Evolutionary conservation across 1,140 invertebrate species (phyloP).

Genomic region (Drosophila insularis): DNA sequence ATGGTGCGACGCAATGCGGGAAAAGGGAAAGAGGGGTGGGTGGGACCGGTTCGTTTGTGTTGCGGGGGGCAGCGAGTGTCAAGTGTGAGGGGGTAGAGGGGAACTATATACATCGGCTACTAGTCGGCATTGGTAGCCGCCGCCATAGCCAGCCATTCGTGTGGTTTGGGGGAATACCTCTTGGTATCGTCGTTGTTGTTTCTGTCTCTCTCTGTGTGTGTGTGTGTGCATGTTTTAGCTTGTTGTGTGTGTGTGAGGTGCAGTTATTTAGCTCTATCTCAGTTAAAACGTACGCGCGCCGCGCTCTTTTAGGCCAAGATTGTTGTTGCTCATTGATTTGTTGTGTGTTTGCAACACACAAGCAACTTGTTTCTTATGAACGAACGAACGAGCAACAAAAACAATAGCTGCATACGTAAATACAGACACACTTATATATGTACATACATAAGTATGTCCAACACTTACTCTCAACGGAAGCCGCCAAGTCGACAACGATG

Average conservation of each 20-base stretch:
- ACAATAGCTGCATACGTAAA: conserved; percentile 12
- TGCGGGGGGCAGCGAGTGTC: not conserved
- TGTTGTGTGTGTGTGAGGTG: conserved; percentile 52
- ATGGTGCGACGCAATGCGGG: not conserved
- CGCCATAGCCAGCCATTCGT: conserved; percentile 32
- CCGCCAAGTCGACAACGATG: conserved; percentile 67
- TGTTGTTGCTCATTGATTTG: conserved; percentile 54
- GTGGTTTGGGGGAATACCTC: conserved; percentile 77
- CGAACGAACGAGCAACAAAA: conserved; percentile 31
- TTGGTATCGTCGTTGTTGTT: conserved; percentile 42
- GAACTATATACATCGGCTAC: not conserved
- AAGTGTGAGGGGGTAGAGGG: conserved; percentile 27
- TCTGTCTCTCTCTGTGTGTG: conserved; percentile 25
- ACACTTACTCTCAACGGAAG: conserved; percentile 61
- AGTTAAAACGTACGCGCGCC: conserved; percentile 23
- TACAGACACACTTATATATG: not conserved
- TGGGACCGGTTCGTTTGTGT: not conserved
- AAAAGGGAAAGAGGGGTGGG: not conserved
- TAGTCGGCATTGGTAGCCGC: conserved; percentile 23
- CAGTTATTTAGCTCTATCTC: conserved; percentile 73
- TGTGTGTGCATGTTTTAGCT: conserved; percentile 22
- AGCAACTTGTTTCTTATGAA: conserved; percentile 62
- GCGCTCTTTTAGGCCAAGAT: conserved; percentile 5
- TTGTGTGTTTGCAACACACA: conserved; percentile 44
- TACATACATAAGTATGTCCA: not conserved